Percentiles rank a stretch among this genome's conserved stretches.
phyloP scores from a whole-genome alignment of 2,113 vertebrate species.

The Ptychochromis oligacanthus region DNA sequence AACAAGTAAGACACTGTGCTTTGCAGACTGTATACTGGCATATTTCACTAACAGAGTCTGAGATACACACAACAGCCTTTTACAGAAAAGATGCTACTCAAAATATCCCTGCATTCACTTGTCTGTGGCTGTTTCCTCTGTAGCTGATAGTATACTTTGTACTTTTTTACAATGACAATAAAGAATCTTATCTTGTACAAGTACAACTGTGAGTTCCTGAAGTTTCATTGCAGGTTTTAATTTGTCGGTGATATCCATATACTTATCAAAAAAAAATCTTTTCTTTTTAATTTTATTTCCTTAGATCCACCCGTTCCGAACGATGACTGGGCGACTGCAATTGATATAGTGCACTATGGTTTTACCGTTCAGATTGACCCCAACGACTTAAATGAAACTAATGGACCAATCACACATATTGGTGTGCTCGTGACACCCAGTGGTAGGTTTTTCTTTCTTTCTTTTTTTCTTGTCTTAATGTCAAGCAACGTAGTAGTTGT shows the following conservation, averaged over 20 bases:
- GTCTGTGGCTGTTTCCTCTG: neutral
- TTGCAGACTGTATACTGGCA: neutral
- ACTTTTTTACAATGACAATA: no score
- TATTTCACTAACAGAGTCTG: accelerated
- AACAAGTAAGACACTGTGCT: conserved; percentile 78
- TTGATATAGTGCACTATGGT: accelerated
- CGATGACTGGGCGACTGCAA: accelerated
- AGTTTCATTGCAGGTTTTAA: neutral
- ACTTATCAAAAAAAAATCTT: no score
- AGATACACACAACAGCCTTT: neutral
- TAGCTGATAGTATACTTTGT: neutral
- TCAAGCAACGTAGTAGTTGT: neutral
- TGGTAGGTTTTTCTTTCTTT: conserved; percentile 52
- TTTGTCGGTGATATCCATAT: neutral
- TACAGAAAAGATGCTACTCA: neutral
- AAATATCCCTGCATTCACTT: neutral
- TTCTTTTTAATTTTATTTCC: conserved; percentile 12
- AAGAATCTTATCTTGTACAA: no score
- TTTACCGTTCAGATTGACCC: conserved; percentile 49
- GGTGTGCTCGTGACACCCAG: conserved; percentile 83
- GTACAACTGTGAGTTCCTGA: neutral
- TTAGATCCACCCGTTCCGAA: conserved; percentile 75
- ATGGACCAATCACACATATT: conserved; percentile 82
- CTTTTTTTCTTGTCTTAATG: neutral
- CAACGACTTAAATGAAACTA: conserved; percentile 65